Base-by-base conservation (phyloP, 2,797 vertebrate genomes). In the Danio tinwini region DNA sequence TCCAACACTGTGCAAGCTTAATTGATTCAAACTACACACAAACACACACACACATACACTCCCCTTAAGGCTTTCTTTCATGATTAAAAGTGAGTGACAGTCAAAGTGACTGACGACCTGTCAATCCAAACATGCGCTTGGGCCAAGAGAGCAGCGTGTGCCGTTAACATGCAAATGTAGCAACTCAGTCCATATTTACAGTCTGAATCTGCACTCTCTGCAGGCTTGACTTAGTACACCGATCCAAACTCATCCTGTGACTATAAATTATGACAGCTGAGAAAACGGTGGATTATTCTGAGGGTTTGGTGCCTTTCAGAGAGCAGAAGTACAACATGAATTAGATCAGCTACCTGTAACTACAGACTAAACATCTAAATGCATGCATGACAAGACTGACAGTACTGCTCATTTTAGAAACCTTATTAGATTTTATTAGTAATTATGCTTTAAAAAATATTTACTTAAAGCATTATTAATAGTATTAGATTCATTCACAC, bases 51-150 rank as follows among this genome's bases (percentile, higher is more conserved):
- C 29, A 21, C 44, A 17, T 6, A 74, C 39, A 55, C 53, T 52
- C 6, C 8, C 64, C 45, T 59, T 69, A 86, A 90, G 90, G 85
- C 42, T 75, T 53, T 85, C 87, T 88, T 88, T 86, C 55, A 86
- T 92, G 89, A 92, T 92, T 91, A 92, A 92, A 88, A 89, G 76
- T 76, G 72, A 83, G 71, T 74, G 74, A 81, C 61, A 29, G 56
- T 81, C 87, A 90, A 90, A 90, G 89, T 88, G 86, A 89, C 11
- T 83, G 88, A 91, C 83, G 86, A 91, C 89, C 92, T 89, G 92
- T 91, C 92, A 94, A 90, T 92, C 90, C 82, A 89, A 88, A 92
- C 89, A 90, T 76, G 39, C 69, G 70, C 74, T 78, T 65, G 8
- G 64, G 87, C 86, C 85, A 87, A 84, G 84, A 88, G 86, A 85